Percentiles rank a stretch among this genome's conserved stretches.
phyloP scores from a whole-genome alignment of 2,797 vertebrate species.

The Synaphobranchus kaupii region DNA sequence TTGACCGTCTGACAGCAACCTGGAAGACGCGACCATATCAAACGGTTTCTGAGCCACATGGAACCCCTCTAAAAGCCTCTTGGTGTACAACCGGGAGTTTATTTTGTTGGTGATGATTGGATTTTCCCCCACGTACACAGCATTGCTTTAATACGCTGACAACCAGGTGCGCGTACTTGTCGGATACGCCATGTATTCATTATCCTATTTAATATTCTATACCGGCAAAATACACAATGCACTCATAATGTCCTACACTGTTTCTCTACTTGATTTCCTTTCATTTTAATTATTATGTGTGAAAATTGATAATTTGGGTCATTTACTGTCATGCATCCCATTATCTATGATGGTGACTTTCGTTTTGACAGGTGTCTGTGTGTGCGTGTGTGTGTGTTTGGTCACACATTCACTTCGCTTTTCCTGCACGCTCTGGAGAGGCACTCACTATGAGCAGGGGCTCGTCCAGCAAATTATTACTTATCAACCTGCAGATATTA shows the following conservation, averaged over 20 bases:
- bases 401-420: background rate
- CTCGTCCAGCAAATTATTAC: too few species aligned
- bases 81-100: background rate
- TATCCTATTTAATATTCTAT: background rate
- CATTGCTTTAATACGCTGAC: background rate
- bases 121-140: background rate
- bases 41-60: background rate
- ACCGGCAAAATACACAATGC: background rate
- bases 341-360: background rate
- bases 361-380: background rate
- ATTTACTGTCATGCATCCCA: background rate
- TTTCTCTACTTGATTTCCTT: background rate
- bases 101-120: background rate
- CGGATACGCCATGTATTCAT: background rate
- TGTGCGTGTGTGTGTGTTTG: background rate
- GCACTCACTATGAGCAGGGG: background rate
- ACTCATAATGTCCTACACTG: background rate
- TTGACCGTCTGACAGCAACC: slow-evolving; percentile 36
- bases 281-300: background rate
- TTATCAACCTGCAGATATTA: too few species aligned
- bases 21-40: background rate
- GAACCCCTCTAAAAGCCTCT: background rate
- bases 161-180: background rate
- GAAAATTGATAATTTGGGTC: background rate
- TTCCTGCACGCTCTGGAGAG: background rate